These are phyloP conservation scores for Phyllostomus discolor DNA, from an alignment of 2,113 vertebrate species.

Conservation along the genomic window DNA sequence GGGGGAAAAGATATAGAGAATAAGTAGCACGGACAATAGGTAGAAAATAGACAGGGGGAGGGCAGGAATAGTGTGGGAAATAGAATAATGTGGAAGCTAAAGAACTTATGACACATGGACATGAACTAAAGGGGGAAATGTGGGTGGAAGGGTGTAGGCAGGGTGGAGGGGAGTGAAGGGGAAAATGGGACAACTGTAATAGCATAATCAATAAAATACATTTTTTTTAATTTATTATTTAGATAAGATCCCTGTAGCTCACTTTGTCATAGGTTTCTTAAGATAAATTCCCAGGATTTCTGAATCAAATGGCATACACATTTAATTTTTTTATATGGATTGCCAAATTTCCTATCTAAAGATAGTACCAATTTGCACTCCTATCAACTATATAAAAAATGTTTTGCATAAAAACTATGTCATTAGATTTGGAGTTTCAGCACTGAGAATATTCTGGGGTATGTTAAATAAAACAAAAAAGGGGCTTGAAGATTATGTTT, in stretches of 20 bases:
- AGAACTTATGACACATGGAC: too few relatives aligned
- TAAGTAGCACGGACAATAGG: too few relatives aligned
- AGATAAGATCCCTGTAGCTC: not conserved
- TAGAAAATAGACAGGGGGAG: too few relatives aligned
- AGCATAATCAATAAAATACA: too few relatives aligned
- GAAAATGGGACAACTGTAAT: too few relatives aligned
- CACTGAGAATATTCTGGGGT: not conserved
- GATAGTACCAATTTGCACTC: not conserved
- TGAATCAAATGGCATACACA: not conserved
- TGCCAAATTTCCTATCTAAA: not conserved
- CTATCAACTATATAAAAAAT: not conserved
- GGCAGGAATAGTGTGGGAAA: too few relatives aligned
- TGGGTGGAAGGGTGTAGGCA: too few relatives aligned
- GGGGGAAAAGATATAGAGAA: too few relatives aligned
- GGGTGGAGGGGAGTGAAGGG: too few relatives aligned
- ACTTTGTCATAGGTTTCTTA: not conserved
- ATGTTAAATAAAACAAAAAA: not conserved
- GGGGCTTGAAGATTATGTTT: not conserved
- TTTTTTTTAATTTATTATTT: not conserved
- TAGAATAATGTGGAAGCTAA: too few relatives aligned
- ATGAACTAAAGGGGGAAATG: too few relatives aligned
- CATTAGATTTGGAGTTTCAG: not conserved
- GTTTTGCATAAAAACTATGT: not conserved
- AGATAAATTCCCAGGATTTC: not conserved
- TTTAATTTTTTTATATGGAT: not conserved